phyloP scores from a whole-genome alignment of 2,888 invertebrate genomes.

The Pollenia griseotomentosa region DNA sequence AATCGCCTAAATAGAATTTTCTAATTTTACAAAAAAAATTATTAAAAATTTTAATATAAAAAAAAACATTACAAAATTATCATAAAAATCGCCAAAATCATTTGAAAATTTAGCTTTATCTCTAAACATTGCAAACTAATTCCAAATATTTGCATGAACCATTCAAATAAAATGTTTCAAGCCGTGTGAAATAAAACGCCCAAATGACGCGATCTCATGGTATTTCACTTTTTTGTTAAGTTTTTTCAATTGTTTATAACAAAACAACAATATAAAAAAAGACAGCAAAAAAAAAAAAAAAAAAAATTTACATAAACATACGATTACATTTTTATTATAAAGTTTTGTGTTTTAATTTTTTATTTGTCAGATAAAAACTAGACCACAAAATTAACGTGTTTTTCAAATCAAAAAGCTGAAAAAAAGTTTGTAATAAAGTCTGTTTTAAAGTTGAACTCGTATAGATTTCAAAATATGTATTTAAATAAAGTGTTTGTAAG shows the following conservation, averaged over 20 bases:
- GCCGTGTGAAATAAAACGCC: conserved; percentile 64
- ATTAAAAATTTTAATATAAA: too few relatives aligned
- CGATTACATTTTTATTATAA: conserved; percentile 34
- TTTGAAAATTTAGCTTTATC: too few relatives aligned
- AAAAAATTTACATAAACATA: conserved; percentile 19
- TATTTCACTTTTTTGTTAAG: conserved; percentile 46
- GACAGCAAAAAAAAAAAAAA: neutral
- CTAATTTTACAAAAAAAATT: too few relatives aligned
- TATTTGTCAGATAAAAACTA: conserved; percentile 46
- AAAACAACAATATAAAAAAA: conserved; percentile 1
- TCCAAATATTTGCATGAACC: conserved; percentile 12
- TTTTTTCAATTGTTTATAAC: conserved; percentile 58
- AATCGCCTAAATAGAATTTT: too few relatives aligned
- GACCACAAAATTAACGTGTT: conserved; percentile 58
- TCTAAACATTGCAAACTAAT: neutral
- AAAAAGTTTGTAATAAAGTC: conserved; percentile 18
- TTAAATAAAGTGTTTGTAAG: conserved; percentile 8
- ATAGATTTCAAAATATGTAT: conserved; percentile 50
- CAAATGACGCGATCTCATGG: conserved; percentile 66
- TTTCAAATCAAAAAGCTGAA: conserved; percentile 32
- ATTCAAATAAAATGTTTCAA: conserved; percentile 7
- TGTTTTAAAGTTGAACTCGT: conserved; percentile 8
- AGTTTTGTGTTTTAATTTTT: neutral
- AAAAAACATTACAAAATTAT: too few relatives aligned
- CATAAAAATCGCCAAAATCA: too few relatives aligned